These are phyloP conservation scores for Sphaerodactylus townsendi DNA, from an alignment of 2,113 vertebrate species.

Conservation along the genomic window DNA sequence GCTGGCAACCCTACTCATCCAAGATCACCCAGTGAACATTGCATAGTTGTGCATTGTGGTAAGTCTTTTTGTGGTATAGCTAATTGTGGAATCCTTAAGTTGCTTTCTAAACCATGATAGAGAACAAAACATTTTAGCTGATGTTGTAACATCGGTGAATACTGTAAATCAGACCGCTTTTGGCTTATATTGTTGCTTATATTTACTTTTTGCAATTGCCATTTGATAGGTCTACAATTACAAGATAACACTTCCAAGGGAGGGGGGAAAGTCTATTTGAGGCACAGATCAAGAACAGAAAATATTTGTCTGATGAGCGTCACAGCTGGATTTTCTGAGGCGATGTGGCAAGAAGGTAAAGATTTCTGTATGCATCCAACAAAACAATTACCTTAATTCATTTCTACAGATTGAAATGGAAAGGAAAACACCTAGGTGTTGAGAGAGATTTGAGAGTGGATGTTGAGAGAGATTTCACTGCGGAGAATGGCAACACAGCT, in stretches of 20 bases:
- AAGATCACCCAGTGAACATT: too few relatives aligned
- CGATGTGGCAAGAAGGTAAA: slow-evolving; percentile 33
- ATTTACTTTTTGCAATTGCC: not conserved
- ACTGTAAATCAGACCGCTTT: not conserved
- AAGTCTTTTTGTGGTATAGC: not conserved
- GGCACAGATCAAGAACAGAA: slow-evolving; percentile 1
- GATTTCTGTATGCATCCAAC: slow-evolving; percentile 30
- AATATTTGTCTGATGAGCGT: not conserved
- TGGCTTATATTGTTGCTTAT: not conserved
- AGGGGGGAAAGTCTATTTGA: not conserved
- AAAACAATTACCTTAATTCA: slow-evolving; percentile 39
- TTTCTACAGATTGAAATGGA: slow-evolving; percentile 26
- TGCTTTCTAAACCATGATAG: not conserved
- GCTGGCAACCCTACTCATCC: too few relatives aligned
- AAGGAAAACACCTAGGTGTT: slow-evolving; percentile 16
- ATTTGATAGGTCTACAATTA: not conserved
- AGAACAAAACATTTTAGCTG: not conserved
- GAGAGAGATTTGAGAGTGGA: slow-evolving; percentile 12
- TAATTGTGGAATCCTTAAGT: not conserved
- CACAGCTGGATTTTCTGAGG: slow-evolving; percentile 29
- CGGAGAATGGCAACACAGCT: not conserved
- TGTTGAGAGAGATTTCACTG: slow-evolving; percentile 22
- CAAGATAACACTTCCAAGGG: not conserved
- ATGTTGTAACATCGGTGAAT: not conserved
- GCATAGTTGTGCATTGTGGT: not conserved